Percentiles rank a stretch among this genome's conserved stretches.
Conservation (phyloP, 2,888 invertebrate genomes). For the Chrysomela aeneicollis region DNA sequence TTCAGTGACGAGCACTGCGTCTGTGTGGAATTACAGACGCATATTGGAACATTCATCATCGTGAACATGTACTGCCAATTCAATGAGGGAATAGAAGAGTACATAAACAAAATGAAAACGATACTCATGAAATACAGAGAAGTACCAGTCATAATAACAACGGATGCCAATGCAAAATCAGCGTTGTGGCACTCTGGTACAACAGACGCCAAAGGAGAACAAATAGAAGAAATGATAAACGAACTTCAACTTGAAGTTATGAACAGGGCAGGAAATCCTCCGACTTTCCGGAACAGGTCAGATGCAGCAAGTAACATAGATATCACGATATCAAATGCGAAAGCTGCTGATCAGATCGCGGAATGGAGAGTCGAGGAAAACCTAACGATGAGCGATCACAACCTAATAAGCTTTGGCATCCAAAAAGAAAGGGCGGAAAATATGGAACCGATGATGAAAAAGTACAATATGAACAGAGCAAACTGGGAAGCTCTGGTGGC, state of each 20-base stretch:
- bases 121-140: neutral
- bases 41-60: neutral
- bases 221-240: conserved; percentile 4
- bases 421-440: neutral
- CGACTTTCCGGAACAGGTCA: conserved; percentile 11
- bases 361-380: neutral
- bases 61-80: conserved; percentile 15
- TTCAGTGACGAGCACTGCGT: no score
- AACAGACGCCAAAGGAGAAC: neutral
- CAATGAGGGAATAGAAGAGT: neutral
- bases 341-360: neutral
- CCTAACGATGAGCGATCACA: conserved; percentile 5
- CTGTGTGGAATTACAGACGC: no score
- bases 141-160: neutral
- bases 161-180: conserved; percentile 20
- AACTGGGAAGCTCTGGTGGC: no score
- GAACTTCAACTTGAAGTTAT: neutral
- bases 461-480: conserved; percentile 10
- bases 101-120: neutral
- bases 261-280: conserved; percentile 1
- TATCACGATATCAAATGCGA: conserved; percentile 10
- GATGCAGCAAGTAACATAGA: conserved; percentile 14
- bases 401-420: conserved; percentile 3
- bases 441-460: neutral
- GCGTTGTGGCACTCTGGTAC: no score